Evolutionary conservation across 2,797 vertebrate species (phyloP).

Genomic region (Adrianichthys oophorus): DNA sequence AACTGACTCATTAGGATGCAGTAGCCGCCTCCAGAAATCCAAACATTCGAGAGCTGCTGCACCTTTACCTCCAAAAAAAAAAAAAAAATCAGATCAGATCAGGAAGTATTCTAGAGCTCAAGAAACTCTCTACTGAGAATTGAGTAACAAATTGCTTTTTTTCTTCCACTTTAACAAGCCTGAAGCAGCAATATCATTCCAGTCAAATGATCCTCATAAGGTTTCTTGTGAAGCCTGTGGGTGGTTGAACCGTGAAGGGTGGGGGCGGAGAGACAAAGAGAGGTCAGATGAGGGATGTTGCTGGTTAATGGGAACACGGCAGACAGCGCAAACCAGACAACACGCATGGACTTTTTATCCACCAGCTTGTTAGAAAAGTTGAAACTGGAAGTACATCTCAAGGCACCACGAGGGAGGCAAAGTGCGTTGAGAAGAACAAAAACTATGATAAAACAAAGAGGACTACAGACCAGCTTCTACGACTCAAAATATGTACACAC

Average conservation of each 20-base stretch:
- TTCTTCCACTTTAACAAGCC: conserved; percentile 41
- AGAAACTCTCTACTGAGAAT: conserved; percentile 32
- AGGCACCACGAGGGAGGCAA: conserved; percentile 18
- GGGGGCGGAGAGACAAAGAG: conserved; percentile 20
- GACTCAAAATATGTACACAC: conserved; percentile 6
- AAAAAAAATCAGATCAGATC: conserved; percentile 25
- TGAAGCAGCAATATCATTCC: conserved; percentile 55
- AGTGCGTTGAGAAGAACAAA: conserved; percentile 10
- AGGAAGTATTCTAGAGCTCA: conserved; percentile 27
- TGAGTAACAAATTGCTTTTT: conserved; percentile 46
- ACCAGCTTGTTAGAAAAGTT: conserved; percentile 43
- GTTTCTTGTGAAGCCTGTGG: conserved; percentile 50
- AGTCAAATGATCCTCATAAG: conserved; percentile 76
- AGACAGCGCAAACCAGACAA: conserved; percentile 9
- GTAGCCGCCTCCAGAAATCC: conserved; percentile 14
- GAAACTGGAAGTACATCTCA: conserved; percentile 21
- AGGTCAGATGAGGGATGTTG: conserved; percentile 39
- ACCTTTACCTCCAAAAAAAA: conserved; percentile 35
- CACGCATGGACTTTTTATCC: conserved; percentile 5
- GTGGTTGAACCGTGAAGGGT: conserved; percentile 25
- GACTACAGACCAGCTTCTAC: neutral
- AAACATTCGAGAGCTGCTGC: conserved; percentile 12
- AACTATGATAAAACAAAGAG: conserved; percentile 22
- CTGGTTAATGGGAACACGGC: conserved; percentile 24
- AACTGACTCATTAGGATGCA: neutral